Evolutionary conservation across 1,140 invertebrate species (phyloP).

Genomic region (Pseudomyrmex pallidus): DNA sequence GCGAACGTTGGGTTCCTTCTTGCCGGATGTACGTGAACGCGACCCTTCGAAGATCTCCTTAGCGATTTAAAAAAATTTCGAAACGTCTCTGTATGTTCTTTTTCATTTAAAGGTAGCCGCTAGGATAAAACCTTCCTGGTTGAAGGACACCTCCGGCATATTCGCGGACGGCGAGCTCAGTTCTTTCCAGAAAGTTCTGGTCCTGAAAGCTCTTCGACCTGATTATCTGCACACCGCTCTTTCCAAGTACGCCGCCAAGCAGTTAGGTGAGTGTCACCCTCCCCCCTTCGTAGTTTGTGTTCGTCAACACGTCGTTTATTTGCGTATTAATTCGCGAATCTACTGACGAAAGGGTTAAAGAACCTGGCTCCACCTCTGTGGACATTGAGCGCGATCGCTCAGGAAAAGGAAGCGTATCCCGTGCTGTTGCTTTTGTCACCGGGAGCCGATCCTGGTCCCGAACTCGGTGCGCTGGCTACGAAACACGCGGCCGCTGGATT

Average conservation of each 20-base stretch:
- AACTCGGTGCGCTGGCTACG: constrained; percentile 88
- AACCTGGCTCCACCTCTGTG: constrained; percentile 78
- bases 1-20: constrained; percentile 70
- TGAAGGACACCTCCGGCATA: constrained; percentile 79
- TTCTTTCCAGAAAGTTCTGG: constrained; percentile 93
- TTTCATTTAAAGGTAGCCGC: constrained; percentile 72
- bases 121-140: constrained; percentile 81
- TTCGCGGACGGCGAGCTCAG: constrained; percentile 86
- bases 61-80: not conserved
- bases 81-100: not conserved
- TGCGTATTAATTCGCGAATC: not conserved
- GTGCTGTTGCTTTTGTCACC: constrained; percentile 90
- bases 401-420: constrained; percentile 85
- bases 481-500: constrained; percentile 79
- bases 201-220: constrained; percentile 93
- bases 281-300: no score
- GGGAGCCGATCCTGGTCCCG: constrained; percentile 92
- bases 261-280: constrained; percentile 86
- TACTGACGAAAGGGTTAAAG: constrained; percentile 72
- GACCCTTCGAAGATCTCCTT: not conserved
- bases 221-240: constrained; percentile 92
- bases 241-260: constrained; percentile 88
- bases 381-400: constrained; percentile 80
- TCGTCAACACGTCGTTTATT: no score
- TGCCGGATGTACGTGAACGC: constrained; percentile 73